Percentiles rank a stretch among this genome's conserved stretches.
phyloP scores from a whole-genome alignment of 1,140 invertebrate genomes.

The Monomorium pharaonis region DNA sequence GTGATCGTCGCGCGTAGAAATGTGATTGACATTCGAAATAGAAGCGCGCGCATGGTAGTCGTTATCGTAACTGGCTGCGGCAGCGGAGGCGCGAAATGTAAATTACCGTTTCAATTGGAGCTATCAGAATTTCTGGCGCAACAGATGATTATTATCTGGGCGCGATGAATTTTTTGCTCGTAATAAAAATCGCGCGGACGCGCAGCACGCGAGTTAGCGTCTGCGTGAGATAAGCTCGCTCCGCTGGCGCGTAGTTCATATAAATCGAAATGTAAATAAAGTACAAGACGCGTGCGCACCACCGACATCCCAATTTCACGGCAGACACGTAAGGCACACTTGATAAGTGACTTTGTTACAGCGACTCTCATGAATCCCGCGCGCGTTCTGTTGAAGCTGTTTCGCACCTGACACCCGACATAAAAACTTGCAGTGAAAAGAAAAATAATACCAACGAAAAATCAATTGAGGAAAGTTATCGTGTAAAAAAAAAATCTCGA shows the following conservation, averaged over 20 bases:
- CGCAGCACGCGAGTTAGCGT: neutral
- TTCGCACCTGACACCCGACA: neutral
- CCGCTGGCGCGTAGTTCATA: neutral
- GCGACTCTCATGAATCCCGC: conserved; percentile 19
- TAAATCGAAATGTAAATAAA: conserved; percentile 63
- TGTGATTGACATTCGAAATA: conserved; percentile 1
- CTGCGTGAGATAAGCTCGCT: neutral
- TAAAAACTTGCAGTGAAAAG: neutral
- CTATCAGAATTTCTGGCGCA: conserved; percentile 31
- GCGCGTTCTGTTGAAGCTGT: neutral
- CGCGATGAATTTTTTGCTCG: conserved; percentile 5
- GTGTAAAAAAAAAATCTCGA: neutral
- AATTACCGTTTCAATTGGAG: conserved; percentile 35
- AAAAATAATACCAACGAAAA: neutral
- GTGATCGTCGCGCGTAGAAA: neutral
- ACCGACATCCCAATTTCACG: conserved; percentile 40
- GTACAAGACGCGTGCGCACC: neutral
- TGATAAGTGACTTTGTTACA: conserved; percentile 45
- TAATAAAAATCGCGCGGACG: neutral
- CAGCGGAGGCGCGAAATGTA: neutral
- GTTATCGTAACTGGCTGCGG: neutral
- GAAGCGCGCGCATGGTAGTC: neutral
- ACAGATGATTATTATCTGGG: conserved; percentile 43
- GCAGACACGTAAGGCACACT: conserved; percentile 15
- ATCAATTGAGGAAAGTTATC: neutral